These are phyloP conservation scores for Lomographa bimaculata DNA, from an alignment of 2,888 invertebrate genomes.

Conservation along the genomic window DNA sequence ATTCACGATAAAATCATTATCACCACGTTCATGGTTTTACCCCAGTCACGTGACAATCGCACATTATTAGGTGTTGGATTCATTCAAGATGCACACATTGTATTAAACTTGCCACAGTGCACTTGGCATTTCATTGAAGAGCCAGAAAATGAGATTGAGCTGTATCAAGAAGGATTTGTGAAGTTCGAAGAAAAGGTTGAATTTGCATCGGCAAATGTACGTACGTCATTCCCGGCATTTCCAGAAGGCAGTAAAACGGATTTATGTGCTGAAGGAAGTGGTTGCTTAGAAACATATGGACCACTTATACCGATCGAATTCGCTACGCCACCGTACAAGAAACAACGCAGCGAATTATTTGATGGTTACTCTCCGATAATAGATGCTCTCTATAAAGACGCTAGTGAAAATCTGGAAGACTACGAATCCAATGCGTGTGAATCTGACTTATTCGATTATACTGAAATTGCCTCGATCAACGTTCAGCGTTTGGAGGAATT, in stretches of 20 bases:
- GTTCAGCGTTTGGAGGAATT: too few relatives aligned
- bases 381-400: not conserved
- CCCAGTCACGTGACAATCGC: not conserved
- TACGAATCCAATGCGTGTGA: too few relatives aligned
- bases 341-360: not conserved
- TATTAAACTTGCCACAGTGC: too few relatives aligned
- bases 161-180: not conserved
- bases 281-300: not conserved
- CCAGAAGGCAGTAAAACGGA: not conserved
- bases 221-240: not conserved
- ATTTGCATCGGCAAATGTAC: too few relatives aligned
- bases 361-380: not conserved
- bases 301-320: not conserved
- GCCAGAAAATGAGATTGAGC: not conserved
- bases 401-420: too few relatives aligned
- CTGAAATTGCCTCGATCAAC: too few relatives aligned
- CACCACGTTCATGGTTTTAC: not conserved
- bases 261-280: too few relatives aligned
- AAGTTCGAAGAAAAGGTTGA: too few relatives aligned
- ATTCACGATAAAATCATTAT: not conserved
- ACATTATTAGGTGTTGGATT: not conserved
- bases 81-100: not conserved
- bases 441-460: too few relatives aligned
- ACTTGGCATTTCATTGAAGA: not conserved
- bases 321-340: not conserved